Conservation (phyloP, 1,140 invertebrate species). For the Gerris buenoi region DNA sequence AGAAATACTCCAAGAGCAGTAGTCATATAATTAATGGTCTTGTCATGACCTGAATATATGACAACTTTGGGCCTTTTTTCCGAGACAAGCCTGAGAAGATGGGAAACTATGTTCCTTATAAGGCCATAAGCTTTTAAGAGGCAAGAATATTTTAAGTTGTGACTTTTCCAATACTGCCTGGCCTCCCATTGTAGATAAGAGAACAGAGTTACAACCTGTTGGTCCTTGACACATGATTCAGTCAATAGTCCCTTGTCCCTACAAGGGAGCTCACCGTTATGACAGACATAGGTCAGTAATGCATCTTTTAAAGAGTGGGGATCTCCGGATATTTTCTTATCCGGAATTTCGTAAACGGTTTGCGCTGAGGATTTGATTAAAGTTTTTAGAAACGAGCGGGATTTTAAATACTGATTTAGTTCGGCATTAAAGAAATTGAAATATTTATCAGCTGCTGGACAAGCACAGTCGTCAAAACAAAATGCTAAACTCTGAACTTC, state of each 20-base stretch:
- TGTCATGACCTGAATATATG: conserved; percentile 81
- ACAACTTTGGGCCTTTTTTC: conserved; percentile 62
- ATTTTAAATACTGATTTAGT: conserved; percentile 37
- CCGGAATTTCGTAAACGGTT: conserved; percentile 41
- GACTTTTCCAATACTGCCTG: conserved; percentile 44
- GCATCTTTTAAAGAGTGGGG: conserved; percentile 63
- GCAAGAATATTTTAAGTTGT: conserved; percentile 45
- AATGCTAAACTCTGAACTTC: conserved; percentile 71
- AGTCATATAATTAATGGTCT: conserved; percentile 67
- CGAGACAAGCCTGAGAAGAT: conserved; percentile 61
- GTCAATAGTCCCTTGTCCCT: conserved; percentile 1
- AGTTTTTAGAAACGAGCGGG: conserved; percentile 49
- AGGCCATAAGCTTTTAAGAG: conserved; percentile 60
- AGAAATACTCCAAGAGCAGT: conserved; percentile 53
- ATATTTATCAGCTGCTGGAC: conserved; percentile 51
- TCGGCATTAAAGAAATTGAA: conserved; percentile 36
- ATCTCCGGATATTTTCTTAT: conserved; percentile 40
- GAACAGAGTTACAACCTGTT: conserved; percentile 55
- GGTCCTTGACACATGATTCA: conserved; percentile 39
- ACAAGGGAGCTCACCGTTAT: conserved; percentile 61
- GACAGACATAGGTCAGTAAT: conserved; percentile 66
- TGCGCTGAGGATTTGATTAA: conserved; percentile 43
- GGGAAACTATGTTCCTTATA: conserved; percentile 56
- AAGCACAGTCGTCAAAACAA: conserved; percentile 68
- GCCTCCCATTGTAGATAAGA: conserved; percentile 60